Conservation (phyloP, 2,888 invertebrate genomes). For the Caenorhabditis panamensis region DNA sequence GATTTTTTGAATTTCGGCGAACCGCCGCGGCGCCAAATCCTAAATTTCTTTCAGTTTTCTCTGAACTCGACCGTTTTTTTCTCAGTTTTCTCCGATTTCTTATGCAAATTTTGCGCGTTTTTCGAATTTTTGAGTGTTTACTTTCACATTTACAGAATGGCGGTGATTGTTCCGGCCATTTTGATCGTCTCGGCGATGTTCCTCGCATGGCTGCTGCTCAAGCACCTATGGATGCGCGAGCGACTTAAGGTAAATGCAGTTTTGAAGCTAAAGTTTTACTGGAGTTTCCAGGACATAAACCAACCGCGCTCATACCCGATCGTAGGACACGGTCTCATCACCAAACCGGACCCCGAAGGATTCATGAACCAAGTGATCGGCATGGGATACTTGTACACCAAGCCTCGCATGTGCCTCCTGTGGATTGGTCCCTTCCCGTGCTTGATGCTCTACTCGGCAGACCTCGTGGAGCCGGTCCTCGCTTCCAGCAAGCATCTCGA, state of each 20-base stretch:
- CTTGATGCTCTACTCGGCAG: conserved; percentile 78
- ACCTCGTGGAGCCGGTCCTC: conserved; percentile 72
- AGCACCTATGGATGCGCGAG: conserved; percentile 50
- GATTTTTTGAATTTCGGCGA: neutral
- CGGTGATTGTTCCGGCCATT: conserved; percentile 44
- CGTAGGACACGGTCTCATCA: conserved; percentile 85
- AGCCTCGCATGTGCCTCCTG: conserved; percentile 76
- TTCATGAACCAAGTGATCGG: conserved; percentile 76
- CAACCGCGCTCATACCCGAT: conserved; percentile 85
- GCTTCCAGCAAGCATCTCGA: conserved; percentile 75
- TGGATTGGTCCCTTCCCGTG: conserved; percentile 77
- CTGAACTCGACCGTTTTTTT: too few relatives aligned
- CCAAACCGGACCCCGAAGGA: conserved; percentile 85
- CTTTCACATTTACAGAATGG: conserved; percentile 30
- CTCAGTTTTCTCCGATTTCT: too few relatives aligned
- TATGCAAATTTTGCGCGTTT: neutral
- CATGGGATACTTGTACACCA: conserved; percentile 75
- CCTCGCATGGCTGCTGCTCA: conserved; percentile 35
- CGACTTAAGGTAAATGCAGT: conserved; percentile 24
- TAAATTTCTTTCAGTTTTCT: neutral
- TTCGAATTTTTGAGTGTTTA: neutral
- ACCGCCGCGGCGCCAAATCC: neutral
- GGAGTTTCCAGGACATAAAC: conserved; percentile 83
- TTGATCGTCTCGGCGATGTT: conserved; percentile 12
- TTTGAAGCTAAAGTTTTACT: too few relatives aligned